These are phyloP conservation scores for Cynodonichthys magdalenae DNA, from an alignment of 2,797 vertebrate genomes.

Conservation along the genomic window DNA sequence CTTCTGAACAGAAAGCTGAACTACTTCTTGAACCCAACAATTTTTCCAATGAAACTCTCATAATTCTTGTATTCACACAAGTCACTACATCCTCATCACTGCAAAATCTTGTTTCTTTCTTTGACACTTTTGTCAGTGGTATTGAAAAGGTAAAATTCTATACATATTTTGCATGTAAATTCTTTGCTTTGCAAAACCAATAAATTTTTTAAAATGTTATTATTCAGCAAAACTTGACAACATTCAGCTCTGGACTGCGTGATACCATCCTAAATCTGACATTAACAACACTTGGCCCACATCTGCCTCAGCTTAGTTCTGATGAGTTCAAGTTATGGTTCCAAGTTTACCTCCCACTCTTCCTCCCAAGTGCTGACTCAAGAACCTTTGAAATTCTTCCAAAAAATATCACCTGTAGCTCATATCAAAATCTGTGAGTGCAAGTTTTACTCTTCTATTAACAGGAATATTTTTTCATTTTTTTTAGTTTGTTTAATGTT, in stretches of 20 bases:
- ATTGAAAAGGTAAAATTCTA: slow-evolving; percentile 25
- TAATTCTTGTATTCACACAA: slow-evolving; percentile 28
- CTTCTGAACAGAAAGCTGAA: slow-evolving; percentile 51
- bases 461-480: background rate
- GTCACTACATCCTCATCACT: slow-evolving; percentile 4
- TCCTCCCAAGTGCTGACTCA: slow-evolving; percentile 55
- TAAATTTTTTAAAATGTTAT: no score
- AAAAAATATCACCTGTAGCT: slow-evolving; percentile 59
- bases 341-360: slow-evolving; percentile 52
- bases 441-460: background rate
- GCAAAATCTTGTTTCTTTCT: slow-evolving; percentile 46
- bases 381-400: slow-evolving; percentile 55
- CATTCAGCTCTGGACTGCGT: slow-evolving; percentile 12
- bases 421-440: slow-evolving; percentile 68
- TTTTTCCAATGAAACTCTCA: slow-evolving; percentile 46
- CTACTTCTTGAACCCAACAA: slow-evolving; percentile 54
- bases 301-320: slow-evolving; percentile 22
- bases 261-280: slow-evolving; percentile 59
- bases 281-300: slow-evolving; percentile 35
- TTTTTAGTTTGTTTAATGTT: background rate
- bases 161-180: no score
- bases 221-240: slow-evolving; percentile 20
- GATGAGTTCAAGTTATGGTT: slow-evolving; percentile 59
- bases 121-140: slow-evolving; percentile 27
- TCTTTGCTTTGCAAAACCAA: no score